phyloP scores from a whole-genome alignment of 2,113 vertebrate species.

The Zootoca vivipara region DNA sequence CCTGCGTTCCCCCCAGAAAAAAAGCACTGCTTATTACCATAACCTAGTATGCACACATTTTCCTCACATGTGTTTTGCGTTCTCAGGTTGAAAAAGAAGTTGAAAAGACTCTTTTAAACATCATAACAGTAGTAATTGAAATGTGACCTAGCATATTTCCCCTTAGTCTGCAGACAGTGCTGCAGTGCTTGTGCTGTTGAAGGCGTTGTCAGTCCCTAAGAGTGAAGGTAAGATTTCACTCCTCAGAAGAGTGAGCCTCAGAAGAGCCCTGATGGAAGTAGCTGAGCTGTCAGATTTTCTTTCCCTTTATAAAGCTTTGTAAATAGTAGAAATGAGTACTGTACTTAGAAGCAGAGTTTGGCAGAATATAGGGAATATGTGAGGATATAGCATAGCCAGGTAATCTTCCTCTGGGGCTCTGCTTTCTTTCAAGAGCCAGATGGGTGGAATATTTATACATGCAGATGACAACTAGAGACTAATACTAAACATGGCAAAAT shows the following conservation, averaged over 20 bases:
- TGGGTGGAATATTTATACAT: neutral
- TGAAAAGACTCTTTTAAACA: neutral
- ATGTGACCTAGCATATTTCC: rapidly evolving
- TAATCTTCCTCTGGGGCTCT: neutral
- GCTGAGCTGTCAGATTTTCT: constrained; percentile 32
- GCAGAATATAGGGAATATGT: neutral
- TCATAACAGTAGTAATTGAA: neutral
- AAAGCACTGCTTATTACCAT: neutral
- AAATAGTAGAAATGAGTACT: constrained; percentile 4
- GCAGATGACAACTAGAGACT: neutral
- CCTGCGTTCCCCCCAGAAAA: too few species aligned
- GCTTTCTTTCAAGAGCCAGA: constrained; percentile 12
- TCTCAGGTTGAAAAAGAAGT: neutral
- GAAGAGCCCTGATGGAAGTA: constrained; percentile 4
- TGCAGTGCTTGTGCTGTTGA: neutral
- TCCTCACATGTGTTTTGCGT: neutral
- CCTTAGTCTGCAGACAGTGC: neutral
- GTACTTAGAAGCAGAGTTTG: neutral
- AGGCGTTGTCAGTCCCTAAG: constrained; percentile 10
- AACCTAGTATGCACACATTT: neutral
- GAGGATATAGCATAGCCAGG: neutral
- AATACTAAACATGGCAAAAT: neutral
- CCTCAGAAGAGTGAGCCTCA: neutral
- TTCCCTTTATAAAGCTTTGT: constrained; percentile 33
- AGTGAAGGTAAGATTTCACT: constrained; percentile 14